phyloP scores from a whole-genome alignment of 1,140 invertebrate genomes.

The Phymorhynchus buccinoides region DNA sequence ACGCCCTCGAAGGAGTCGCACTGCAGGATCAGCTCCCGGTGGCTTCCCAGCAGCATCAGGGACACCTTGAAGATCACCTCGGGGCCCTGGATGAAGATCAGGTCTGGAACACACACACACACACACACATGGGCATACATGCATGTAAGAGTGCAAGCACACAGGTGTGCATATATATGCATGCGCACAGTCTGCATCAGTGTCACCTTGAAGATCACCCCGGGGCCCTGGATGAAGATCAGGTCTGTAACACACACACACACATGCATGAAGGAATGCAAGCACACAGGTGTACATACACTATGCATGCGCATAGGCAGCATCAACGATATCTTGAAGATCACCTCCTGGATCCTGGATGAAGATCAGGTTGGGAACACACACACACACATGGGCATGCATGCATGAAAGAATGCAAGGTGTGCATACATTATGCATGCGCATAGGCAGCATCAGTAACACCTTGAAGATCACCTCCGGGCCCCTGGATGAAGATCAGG shows the following conservation, averaged over 20 bases:
- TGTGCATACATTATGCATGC: too few relatives aligned
- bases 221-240: slow-evolving; percentile 88
- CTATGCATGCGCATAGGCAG: too few relatives aligned
- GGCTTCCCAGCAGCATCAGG: slow-evolving; percentile 85
- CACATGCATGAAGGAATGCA: background rate
- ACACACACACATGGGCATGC: background rate
- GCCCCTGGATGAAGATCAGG: slow-evolving; percentile 89
- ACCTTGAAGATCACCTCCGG: slow-evolving; percentile 92
- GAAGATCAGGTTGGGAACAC: slow-evolving; percentile 87
- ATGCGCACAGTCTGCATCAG: too few relatives aligned
- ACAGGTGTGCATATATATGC: background rate
- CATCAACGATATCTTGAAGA: slow-evolving; percentile 90
- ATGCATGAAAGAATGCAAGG: background rate
- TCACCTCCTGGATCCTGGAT: slow-evolving; percentile 88
- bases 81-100: slow-evolving; percentile 89
- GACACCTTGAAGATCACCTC: slow-evolving; percentile 93
- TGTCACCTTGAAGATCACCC: slow-evolving; percentile 92
- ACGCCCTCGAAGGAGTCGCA: slow-evolving; percentile 93
- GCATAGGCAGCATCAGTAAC: too few relatives aligned
- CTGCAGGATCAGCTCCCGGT: slow-evolving; percentile 86
- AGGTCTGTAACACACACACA: slow-evolving; percentile 80
- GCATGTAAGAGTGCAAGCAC: background rate
- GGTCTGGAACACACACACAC: slow-evolving; percentile 78
- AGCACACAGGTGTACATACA: too few relatives aligned
- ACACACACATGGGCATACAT: too few relatives aligned